Conservation (phyloP, 64 coral and sea anemone genomes). For the Anthopleura sola region DNA sequence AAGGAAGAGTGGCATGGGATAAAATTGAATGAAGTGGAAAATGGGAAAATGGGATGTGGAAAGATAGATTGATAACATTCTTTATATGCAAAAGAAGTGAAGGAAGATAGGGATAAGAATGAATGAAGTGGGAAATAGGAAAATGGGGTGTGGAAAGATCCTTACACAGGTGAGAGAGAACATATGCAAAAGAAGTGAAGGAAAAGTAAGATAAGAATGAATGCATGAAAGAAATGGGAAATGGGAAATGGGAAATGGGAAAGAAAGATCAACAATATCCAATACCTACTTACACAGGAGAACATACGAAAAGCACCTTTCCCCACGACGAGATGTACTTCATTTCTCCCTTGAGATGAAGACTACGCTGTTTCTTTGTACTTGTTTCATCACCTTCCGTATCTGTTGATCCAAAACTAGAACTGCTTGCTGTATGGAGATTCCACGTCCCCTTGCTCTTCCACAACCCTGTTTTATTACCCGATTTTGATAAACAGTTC, state of each 20-base stretch:
- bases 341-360: slow-evolving; percentile 74
- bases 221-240: no score
- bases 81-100: no score
- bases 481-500: background rate
- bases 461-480: background rate
- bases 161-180: no score
- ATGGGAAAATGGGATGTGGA: no score
- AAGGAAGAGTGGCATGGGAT: background rate
- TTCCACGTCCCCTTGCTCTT: background rate
- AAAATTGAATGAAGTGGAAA: background rate
- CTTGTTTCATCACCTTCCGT: background rate
- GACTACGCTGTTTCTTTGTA: background rate
- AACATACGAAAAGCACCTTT: slow-evolving; percentile 77
- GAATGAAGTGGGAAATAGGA: no score
- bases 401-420: background rate
- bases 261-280: no score
- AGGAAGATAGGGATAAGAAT: no score
- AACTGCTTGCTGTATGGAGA: background rate
- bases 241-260: background rate
- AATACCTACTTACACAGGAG: slow-evolving; percentile 83
- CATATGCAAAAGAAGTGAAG: no score
- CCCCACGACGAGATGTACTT: slow-evolving; percentile 63
- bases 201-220: no score
- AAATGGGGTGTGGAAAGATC: no score
- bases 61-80: no score